These are phyloP conservation scores for Sciurus vulgaris DNA, from an alignment of 2,797 vertebrate species.

Conservation along the genomic window DNA sequence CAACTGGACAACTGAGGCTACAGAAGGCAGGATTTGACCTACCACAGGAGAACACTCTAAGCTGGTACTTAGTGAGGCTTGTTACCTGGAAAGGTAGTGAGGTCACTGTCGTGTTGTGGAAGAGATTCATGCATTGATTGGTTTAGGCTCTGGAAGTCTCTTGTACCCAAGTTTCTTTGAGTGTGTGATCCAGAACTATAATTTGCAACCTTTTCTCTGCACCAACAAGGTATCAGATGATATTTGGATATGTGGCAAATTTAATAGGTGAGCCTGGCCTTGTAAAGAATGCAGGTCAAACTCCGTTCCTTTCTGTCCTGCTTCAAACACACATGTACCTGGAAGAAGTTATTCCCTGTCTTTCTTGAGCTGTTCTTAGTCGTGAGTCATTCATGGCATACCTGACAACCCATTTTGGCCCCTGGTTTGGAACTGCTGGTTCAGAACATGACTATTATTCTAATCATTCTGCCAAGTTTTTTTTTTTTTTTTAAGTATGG, in stretches of 20 bases:
- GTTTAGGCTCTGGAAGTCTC: background rate
- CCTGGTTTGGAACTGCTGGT: background rate
- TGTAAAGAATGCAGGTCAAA: background rate
- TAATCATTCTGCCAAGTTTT: background rate
- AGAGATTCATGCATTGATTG: background rate
- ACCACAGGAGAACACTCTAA: background rate
- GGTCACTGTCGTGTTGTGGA: background rate
- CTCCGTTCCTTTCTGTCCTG: background rate
- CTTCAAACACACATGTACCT: background rate
- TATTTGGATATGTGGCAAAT: background rate
- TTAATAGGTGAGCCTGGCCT: background rate
- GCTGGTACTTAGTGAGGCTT: background rate
- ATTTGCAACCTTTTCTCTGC: constrained; percentile 26
- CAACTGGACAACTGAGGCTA: too few relatives aligned
- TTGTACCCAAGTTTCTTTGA: background rate
- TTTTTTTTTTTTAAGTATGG: background rate
- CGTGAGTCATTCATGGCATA: background rate
- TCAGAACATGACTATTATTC: background rate
- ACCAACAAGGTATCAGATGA: background rate
- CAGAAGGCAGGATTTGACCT: background rate
- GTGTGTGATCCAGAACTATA: background rate
- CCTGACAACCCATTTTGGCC: background rate
- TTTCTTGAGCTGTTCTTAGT: constrained; percentile 33
- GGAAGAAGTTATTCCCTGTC: background rate
- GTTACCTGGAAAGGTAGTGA: background rate